phyloP scores from a whole-genome alignment of 2,797 vertebrate species.

The Tamandua tetradactyla region DNA sequence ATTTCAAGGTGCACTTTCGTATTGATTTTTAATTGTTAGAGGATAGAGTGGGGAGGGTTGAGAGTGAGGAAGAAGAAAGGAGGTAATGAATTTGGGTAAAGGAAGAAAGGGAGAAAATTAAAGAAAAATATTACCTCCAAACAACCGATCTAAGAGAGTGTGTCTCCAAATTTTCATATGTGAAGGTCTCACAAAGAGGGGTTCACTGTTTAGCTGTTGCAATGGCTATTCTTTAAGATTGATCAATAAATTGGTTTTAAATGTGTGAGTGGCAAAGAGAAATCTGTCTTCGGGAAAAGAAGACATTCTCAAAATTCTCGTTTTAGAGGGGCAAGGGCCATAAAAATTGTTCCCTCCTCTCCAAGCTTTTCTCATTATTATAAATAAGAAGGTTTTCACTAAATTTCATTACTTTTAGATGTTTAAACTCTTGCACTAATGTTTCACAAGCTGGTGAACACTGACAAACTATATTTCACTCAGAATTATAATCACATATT shows the following conservation, averaged over 20 bases:
- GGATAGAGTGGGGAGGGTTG: too few relatives aligned
- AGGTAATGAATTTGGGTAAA: background rate
- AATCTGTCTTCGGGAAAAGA: background rate
- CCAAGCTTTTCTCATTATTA: background rate
- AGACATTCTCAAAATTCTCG: background rate
- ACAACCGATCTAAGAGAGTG: background rate
- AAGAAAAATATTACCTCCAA: background rate
- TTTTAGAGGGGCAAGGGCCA: background rate
- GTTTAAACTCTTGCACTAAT: background rate
- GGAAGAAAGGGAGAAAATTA: background rate
- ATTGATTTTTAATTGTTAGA: background rate
- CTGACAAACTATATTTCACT: background rate
- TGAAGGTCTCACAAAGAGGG: background rate
- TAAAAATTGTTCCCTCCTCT: background rate
- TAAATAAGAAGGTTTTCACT: background rate
- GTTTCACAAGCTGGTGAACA: constrained; percentile 31
- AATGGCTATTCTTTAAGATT: background rate
- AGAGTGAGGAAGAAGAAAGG: background rate
- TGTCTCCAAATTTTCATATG: background rate
- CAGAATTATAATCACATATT: background rate
- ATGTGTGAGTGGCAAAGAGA: background rate
- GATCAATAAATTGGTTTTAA: background rate
- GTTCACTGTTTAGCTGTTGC: background rate
- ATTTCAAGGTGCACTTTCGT: background rate
- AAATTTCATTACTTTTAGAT: constrained; percentile 45